phyloP scores from a whole-genome alignment of 2,113 vertebrate species.

The Dicrurus megarhynchus region DNA sequence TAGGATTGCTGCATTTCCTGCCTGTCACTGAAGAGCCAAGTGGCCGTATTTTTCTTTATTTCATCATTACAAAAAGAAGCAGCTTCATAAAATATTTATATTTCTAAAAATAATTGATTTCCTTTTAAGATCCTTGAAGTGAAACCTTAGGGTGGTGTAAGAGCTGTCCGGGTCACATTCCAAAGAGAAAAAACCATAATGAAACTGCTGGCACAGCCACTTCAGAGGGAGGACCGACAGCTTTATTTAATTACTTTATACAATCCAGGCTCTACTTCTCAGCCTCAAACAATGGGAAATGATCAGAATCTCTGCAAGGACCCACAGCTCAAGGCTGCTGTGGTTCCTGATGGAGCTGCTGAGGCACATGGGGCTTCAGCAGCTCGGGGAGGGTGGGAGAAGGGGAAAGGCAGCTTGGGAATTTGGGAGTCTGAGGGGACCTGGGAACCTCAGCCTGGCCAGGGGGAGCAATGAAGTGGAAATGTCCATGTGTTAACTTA shows the following conservation, averaged over 20 bases:
- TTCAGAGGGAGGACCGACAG: neutral
- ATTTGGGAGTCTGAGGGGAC: too few species aligned
- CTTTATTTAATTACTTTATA: slow-evolving; percentile 18
- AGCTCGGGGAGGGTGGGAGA: neutral
- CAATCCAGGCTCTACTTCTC: neutral
- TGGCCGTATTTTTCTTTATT: neutral
- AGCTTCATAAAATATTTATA: slow-evolving; percentile 31
- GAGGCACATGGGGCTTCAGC: neutral
- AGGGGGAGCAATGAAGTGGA: neutral
- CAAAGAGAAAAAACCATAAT: neutral
- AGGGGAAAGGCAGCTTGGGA: neutral
- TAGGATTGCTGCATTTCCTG: neutral
- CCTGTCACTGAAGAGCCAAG: neutral
- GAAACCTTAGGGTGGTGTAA: neutral
- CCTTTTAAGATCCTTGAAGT: slow-evolving; percentile 11
- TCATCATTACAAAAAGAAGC: neutral
- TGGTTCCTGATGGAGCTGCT: neutral
- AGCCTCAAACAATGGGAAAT: neutral
- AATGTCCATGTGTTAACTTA: accelerated
- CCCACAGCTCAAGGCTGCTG: neutral
- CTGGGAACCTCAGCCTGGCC: neutral
- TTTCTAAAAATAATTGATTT: slow-evolving; percentile 34
- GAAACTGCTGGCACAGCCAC: neutral
- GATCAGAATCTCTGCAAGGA: neutral
- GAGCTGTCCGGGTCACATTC: neutral